Conservation (phyloP, 2,888 invertebrate species). For the Drosophila emarginata region DNA sequence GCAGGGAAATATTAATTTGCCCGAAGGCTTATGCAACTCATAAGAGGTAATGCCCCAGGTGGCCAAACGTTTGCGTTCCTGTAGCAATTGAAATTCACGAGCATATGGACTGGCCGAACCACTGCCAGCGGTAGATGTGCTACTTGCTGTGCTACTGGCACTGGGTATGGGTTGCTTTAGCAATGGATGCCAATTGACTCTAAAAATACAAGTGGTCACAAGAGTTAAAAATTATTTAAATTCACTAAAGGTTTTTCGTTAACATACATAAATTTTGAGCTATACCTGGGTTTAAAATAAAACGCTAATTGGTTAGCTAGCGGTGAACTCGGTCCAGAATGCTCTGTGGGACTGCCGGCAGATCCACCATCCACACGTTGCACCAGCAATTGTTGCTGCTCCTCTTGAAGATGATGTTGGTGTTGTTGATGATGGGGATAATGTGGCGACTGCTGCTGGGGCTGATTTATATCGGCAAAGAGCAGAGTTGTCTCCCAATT, state of each 20-base stretch:
- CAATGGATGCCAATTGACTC: slow-evolving; percentile 91
- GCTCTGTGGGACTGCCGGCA: slow-evolving; percentile 45
- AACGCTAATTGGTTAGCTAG: slow-evolving; percentile 35
- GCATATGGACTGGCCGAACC: slow-evolving; percentile 85
- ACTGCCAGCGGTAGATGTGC: slow-evolving; percentile 31
- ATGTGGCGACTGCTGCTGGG: slow-evolving; percentile 18
- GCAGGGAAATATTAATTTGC: slow-evolving; percentile 95
- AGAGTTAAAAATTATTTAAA: not conserved
- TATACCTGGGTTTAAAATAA: slow-evolving; percentile 61
- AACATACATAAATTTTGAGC: no score
- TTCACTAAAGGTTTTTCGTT: not conserved
- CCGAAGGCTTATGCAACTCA: slow-evolving; percentile 91
- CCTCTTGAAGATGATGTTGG: slow-evolving; percentile 9
- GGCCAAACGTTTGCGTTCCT: slow-evolving; percentile 95
- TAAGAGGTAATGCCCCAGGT: slow-evolving; percentile 97
- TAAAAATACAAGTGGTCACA: slow-evolving; percentile 55
- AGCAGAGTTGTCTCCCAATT: slow-evolving; percentile 95
- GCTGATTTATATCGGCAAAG: slow-evolving; percentile 90
- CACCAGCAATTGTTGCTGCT: slow-evolving; percentile 56
- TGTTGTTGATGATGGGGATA: not conserved
- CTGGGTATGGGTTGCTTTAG: slow-evolving; percentile 91
- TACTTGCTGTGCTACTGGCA: slow-evolving; percentile 81
- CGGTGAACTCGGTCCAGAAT: slow-evolving; percentile 49
- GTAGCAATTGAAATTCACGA: slow-evolving; percentile 93
- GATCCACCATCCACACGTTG: slow-evolving; percentile 47